Evolutionary conservation across 2,113 vertebrate genomes (phyloP).

Genomic region (Thomomys bottae): DNA sequence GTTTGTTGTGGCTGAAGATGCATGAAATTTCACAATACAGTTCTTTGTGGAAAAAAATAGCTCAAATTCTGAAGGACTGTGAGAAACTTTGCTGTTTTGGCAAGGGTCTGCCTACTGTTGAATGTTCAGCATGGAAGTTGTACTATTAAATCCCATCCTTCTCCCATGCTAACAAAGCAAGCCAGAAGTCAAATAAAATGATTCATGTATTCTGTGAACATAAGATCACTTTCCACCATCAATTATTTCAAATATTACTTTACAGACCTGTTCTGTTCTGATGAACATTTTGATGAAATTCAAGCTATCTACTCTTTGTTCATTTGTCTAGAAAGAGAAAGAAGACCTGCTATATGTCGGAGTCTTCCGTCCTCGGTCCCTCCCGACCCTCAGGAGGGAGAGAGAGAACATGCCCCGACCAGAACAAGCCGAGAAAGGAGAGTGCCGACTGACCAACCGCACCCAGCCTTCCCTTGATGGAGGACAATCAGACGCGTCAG

Average conservation of each 20-base stretch:
- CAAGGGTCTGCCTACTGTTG: constrained; percentile 23
- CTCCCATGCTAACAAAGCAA: neutral
- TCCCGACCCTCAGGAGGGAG: too few relatives aligned
- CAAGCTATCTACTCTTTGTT: constrained; percentile 34
- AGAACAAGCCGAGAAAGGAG: too few relatives aligned
- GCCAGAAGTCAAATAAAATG: constrained; percentile 63
- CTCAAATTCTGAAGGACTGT: neutral
- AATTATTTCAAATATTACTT: constrained; percentile 64
- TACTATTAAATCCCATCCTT: constrained; percentile 43
- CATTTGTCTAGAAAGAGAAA: neutral
- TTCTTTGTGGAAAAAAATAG: constrained; percentile 1
- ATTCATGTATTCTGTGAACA: constrained; percentile 49
- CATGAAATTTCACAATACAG: neutral
- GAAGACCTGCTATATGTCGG: neutral
- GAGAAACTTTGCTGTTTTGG: constrained; percentile 44
- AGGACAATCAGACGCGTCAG: too few relatives aligned
- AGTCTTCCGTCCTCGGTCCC: too few relatives aligned
- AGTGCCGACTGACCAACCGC: too few relatives aligned
- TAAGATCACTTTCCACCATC: constrained; percentile 45
- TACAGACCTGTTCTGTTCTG: constrained; percentile 11
- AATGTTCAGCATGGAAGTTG: neutral
- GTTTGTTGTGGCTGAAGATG: constrained; percentile 20
- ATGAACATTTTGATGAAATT: constrained; percentile 33
- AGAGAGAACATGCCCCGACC: too few relatives aligned
- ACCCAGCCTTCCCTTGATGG: too few relatives aligned